Evolutionary conservation across 2,888 invertebrate genomes (phyloP), one percentile per base, ranked within the genome.

Genomic region (Fabriciana adippe): DNA sequence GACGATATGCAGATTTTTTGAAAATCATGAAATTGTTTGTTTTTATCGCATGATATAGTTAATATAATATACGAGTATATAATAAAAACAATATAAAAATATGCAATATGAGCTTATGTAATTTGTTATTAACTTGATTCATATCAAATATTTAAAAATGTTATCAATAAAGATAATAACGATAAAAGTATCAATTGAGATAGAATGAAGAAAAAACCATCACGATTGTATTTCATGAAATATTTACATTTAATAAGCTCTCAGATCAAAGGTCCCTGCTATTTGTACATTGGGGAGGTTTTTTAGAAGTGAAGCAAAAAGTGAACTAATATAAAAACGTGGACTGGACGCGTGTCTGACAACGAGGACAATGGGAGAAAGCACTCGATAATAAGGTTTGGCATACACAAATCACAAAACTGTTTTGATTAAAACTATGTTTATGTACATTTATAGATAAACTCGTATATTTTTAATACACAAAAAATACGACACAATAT

Each of bases 201-300:
- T 60, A 59, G 64, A 66, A 64, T 70, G 73, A 77, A 80, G 56
- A 56, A 60, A 74, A 69, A 74, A 50, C 75, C 75, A 73, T 64
- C 69, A 71, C 69, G 78, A 82, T 86, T 83, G 81, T 81, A 75
- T 82, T 83, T 82, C 82, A 85, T 93, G 87, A 93, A 90, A 91
- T 92, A 93, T 92, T 92, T 89, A 90, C 83, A 86, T 91, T 91
- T 92, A 92, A 93, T 93, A 91, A 90, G 91, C 86, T 83, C 78
- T 77, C 78, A 81, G 93, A 92, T 92, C 92, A 93, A 92, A 93
- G 93, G 93, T 93, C 92, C 83, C 83, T 83, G 82, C 83, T 87
- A 86, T 88, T 87, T 84, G 86, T 84, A 88, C 90, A 90, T 90
- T 90, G 91, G 92, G 90, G 87, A 78, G 83, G 83, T 88, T 88